Evolutionary conservation across 2,797 vertebrate genomes (phyloP), one percentile per base, ranked within the genome.

Genomic region (Liasis olivaceus): DNA sequence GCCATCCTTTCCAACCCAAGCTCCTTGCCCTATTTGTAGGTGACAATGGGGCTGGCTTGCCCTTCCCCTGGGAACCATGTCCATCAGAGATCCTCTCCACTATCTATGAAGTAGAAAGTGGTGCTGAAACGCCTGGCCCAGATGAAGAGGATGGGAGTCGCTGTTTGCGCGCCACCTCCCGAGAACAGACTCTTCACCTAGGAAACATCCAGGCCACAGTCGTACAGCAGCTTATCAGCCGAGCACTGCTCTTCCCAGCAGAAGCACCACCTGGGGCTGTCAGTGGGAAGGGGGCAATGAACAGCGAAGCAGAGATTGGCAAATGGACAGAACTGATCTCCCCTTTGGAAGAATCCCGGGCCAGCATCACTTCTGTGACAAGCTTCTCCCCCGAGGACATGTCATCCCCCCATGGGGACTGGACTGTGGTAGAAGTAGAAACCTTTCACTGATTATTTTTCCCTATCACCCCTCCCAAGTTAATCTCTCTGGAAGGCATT

Each of bases 371-470:
- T 26, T 98, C 98, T 0, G 98, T 99, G 95, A 98, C 98, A 95
- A 99, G 98, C 97, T 99, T 98, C 97, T 99, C 98, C 63, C 98
- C 98, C 0, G 98, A 98, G 93, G 98, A 98, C 72, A 96, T 95
- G 87, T 96, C 97, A 64, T 98, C 98, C 47, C 96, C 98, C 0
- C 96, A 98, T 15, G 98, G 98, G 1, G 98, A 99, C 96, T 99
- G 99, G 99, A 99, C 98, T 0, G 98, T 99, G 90, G 99, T 99
- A 92, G 98, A 99, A 96, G 98, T 99, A 94, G 99, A 99, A 97
- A 99, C 98, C 4, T 98, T 98, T 89, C 99, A 99, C 96, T 99
- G 96, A 98, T 31, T 85, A 64, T 54, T 26, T 87, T 26, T 17
- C 72, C 58, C 58, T 2, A 13, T 15, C 11, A 12, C 69, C 72